Percentiles rank a stretch among this genome's conserved stretches.
Evolutionary conservation across 2,113 vertebrate genomes (phyloP).

Genomic region (Leiothrix lutea): DNA sequence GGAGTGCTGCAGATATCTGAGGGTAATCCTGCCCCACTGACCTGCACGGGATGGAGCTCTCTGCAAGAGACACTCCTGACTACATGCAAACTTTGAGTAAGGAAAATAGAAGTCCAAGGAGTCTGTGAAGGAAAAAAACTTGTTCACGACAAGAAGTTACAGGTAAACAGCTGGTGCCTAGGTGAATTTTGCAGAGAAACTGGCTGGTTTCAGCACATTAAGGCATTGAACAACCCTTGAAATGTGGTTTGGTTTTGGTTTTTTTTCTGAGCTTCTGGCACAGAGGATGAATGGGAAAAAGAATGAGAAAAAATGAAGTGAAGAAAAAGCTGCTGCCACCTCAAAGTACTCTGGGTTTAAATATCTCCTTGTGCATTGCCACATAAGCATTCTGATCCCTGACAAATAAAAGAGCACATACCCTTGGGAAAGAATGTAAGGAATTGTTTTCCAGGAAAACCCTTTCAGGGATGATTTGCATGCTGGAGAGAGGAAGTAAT

Average conservation of each 20-base stretch:
- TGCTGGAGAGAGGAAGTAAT: background rate
- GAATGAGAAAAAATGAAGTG: background rate
- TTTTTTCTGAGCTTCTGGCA: background rate
- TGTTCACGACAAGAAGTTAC: background rate
- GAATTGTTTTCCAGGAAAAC: constrained; percentile 30
- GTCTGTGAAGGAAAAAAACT: background rate
- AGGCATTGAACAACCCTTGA: background rate
- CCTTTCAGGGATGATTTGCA: constrained; percentile 3
- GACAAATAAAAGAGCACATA: background rate
- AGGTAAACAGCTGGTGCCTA: background rate
- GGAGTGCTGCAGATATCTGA: background rate
- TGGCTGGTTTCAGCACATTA: background rate
- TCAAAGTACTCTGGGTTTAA: background rate
- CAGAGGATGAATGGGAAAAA: background rate
- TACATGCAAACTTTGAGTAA: background rate
- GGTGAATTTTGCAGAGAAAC: background rate
- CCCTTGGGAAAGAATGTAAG: constrained; percentile 1
- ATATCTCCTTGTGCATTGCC: background rate
- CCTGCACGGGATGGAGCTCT: background rate
- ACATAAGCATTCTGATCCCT: background rate
- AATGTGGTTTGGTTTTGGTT: background rate
- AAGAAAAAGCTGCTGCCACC: background rate
- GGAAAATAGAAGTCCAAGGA: background rate
- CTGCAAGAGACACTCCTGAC: background rate
- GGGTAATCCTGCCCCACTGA: background rate